A percentile compares a stretch with the other conserved stretches of the same genome.
These are phyloP conservation scores for Remorina albescens DNA, from an alignment of 2,797 vertebrate genomes.

Conservation along the genomic window DNA sequence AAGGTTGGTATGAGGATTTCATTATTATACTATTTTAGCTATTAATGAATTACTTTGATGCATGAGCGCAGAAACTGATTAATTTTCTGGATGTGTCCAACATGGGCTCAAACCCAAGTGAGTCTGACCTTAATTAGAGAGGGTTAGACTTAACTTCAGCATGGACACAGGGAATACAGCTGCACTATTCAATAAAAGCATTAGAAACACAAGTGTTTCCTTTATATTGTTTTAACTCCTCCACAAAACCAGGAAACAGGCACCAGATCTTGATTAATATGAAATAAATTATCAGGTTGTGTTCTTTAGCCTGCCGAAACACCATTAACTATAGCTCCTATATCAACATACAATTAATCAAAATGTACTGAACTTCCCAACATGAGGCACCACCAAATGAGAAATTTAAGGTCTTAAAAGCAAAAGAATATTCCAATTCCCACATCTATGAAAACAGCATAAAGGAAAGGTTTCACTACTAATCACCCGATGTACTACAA, in stretches of 20 bases:
- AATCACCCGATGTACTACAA: not conserved
- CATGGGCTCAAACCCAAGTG: not conserved
- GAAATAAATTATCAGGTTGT: not conserved
- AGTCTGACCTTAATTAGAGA: not conserved
- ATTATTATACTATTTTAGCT: conserved; percentile 1
- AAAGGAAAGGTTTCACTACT: conserved; percentile 15
- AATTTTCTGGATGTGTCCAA: conserved; percentile 5
- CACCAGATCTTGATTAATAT: not conserved
- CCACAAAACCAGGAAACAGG: not conserved
- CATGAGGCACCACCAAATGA: not conserved
- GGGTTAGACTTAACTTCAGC: not conserved
- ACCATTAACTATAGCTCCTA: too few species aligned
- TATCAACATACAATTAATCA: not conserved
- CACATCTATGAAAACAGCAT: not conserved
- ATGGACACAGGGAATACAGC: not conserved
- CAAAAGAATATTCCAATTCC: not conserved
- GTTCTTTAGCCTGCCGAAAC: not conserved
- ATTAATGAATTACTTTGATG: not conserved
- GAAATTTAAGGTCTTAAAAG: not conserved
- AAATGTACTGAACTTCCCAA: not conserved
- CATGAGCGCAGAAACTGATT: conserved; percentile 12
- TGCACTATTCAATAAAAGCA: conserved; percentile 8
- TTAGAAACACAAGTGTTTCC: conserved; percentile 14
- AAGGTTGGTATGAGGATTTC: not conserved
- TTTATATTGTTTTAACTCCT: not conserved